Base-by-base conservation (phyloP, 2,113 vertebrate genomes). In the Dipodomys spectabilis region DNA sequence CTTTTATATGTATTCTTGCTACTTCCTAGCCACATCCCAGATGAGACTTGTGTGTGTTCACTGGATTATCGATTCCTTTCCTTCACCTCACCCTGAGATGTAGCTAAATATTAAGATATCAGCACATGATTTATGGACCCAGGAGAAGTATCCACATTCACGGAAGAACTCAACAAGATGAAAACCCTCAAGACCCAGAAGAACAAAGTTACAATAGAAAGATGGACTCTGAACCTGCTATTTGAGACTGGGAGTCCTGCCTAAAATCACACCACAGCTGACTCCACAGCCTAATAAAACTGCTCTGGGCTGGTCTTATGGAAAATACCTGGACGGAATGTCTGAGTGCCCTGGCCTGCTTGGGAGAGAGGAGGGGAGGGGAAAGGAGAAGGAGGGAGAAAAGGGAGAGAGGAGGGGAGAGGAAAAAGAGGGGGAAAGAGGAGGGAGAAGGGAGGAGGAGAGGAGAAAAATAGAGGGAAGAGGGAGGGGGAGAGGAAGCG, bases 31-130 rank as follows among this genome's bases (percentile, higher is more conserved):
- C 32, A 25, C 25, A 60, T 44, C 32, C 71, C 45, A 73, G 44
- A 25, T 11, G 62, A 68, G 64, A 90, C 57, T 78, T 88, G n/a
- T 39, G n/a, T 75, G n/a, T 39, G 28, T 79, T 86, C 57, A 60
- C 16, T 72, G 28, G 10, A 65, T 72, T 94, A 69, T 88, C 44
- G 32, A 12, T 92, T 86, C 30, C 12, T 85, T 78, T 80, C 57
- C 68, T 82, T 49, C 28, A 85, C 25, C 28, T 16, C 7, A 62
- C 27, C 62, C 15, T 60, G 92, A 57, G 45, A 44, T 64, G 19
- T 18, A 91, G 68, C 84, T 94, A 49, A 89, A 35, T 93, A 79
- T 44, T 65, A 86, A 90, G 74, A 79, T 83, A 39, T 44, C 69
- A 94, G 81, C 4, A 73, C 27, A 53, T 67, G 71, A 91, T 27